A percentile compares a stretch with the other conserved stretches of the same genome.
These are phyloP conservation scores for Aproaerema taeniolella DNA, from an alignment of 2,888 invertebrate species.

Conservation along the genomic window DNA sequence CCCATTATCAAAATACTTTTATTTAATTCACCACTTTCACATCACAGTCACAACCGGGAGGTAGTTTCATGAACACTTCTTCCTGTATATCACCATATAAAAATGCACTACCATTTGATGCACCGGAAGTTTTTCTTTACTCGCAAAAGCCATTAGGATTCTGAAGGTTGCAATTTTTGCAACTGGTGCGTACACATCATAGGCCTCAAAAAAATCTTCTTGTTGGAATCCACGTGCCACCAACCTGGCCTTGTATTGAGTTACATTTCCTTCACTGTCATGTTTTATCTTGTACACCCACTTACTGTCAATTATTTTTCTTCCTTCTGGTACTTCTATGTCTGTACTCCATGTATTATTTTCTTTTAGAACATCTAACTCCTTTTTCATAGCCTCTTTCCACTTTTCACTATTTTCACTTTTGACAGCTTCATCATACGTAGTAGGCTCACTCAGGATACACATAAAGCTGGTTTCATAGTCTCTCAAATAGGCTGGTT, in stretches of 20 bases:
- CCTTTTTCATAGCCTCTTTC: slow-evolving; percentile 14
- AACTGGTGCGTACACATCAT: slow-evolving; percentile 18
- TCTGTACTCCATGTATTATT: slow-evolving; percentile 16
- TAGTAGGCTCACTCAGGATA: slow-evolving; percentile 19
- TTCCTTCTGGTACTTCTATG: neutral
- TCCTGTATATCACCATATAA: slow-evolving; percentile 19
- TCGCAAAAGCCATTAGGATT: slow-evolving; percentile 9
- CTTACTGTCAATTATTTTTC: slow-evolving; percentile 5
- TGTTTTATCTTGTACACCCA: slow-evolving; percentile 18
- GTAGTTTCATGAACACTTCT: slow-evolving; percentile 17
- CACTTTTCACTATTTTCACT: slow-evolving; percentile 8
- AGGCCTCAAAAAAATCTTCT: too few relatives aligned
- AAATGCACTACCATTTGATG: slow-evolving; percentile 20
- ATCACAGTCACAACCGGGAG: too few relatives aligned
- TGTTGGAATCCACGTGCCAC: slow-evolving; percentile 20
- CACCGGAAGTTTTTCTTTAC: slow-evolving; percentile 5
- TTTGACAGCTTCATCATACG: slow-evolving; percentile 16
- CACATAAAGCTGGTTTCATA: too few relatives aligned
- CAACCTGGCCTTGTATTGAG: slow-evolving; percentile 15
- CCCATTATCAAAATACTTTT: too few relatives aligned
- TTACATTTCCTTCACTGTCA: too few relatives aligned
- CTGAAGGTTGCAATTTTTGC: slow-evolving; percentile 13
- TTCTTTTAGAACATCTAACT: slow-evolving; percentile 12
- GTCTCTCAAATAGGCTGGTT: too few relatives aligned
- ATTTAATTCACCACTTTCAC: too few relatives aligned